Conservation (phyloP, 2,113 vertebrate species). For the Pontoporia blainvillei region DNA sequence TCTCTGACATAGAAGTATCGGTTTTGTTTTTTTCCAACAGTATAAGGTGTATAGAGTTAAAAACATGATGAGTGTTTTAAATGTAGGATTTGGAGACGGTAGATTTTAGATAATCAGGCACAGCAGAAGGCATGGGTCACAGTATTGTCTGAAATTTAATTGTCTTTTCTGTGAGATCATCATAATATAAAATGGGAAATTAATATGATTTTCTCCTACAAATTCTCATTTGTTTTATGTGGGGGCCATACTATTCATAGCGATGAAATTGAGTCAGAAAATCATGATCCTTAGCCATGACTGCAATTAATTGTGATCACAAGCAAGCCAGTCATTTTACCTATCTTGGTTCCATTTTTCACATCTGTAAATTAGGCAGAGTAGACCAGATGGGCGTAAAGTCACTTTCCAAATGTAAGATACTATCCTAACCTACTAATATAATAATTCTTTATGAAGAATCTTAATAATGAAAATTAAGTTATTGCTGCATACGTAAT, state of each 20-base stretch:
- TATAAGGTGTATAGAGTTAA: neutral
- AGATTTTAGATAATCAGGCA: neutral
- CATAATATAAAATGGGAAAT: neutral
- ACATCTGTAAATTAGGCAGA: neutral
- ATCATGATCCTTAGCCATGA: neutral
- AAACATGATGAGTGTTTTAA: neutral
- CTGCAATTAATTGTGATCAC: neutral
- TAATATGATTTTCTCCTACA: neutral
- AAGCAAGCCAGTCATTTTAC: neutral
- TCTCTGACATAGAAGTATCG: neutral
- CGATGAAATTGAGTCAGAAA: neutral
- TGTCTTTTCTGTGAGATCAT: neutral
- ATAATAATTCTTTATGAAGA: neutral
- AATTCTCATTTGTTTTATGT: neutral
- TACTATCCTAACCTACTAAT: neutral
- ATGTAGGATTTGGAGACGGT: neutral
- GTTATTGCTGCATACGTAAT: neutral
- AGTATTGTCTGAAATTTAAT: neutral
- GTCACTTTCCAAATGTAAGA: neutral
- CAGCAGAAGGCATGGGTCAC: neutral
- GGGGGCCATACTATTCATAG: neutral
- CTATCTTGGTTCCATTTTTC: neutral
- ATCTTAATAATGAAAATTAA: neutral
- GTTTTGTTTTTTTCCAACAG: neutral
- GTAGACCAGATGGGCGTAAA: neutral